Base-by-base conservation (phyloP, 2,888 invertebrate genomes). In the Lasiommata megera region DNA sequence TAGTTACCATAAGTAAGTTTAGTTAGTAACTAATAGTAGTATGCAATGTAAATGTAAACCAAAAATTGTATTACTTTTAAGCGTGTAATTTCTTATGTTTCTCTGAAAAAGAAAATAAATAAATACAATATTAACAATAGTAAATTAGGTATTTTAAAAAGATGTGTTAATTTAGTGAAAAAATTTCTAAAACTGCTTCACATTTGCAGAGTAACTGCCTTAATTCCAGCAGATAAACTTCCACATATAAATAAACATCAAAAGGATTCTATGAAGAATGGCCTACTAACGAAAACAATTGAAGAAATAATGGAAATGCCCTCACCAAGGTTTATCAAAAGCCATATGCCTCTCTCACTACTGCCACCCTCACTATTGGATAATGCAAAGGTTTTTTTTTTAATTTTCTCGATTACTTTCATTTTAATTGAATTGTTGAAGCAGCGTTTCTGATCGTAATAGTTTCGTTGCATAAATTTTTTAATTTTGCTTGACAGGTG, bases 291-390 rank as follows among this genome's bases (percentile, higher is more conserved):
- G 1, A 1, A 29, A 1, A 47, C 36, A 6, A 23, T 56, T n/a
- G 7, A 37, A 12, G 36, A 43, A 16, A 51, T 72, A 18, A 37
- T 51, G 5, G 28, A 53, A 11, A 36, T 56, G n/a, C 65, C 73
- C 1, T 72, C 74, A 1, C 77, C 76, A 3, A 70, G 79, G 3
- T 76, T 74, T 46, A 58, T 74, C 41, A 76, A 75, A 58, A 94
- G 94, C 0, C 95, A 95, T 76, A 88, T 95, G 60, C 95, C 95
- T 0, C 91, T 95, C 48, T 93, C 93, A 40, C 79, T 95, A 11
- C 72, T 95, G 17, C 94, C 94, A 5, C 92, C 91, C 0, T 84
- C 88, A 68, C 76, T 93, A 6, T 73, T 93, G 62, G 79, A 91
- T 16, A 54, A 64, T 70, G 55, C 77, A 46, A 70, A 94, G 93